Percentiles rank a stretch among this genome's conserved stretches.
phyloP scores from a whole-genome alignment of 2,888 invertebrate species.

The Oscheius sp. region DNA sequence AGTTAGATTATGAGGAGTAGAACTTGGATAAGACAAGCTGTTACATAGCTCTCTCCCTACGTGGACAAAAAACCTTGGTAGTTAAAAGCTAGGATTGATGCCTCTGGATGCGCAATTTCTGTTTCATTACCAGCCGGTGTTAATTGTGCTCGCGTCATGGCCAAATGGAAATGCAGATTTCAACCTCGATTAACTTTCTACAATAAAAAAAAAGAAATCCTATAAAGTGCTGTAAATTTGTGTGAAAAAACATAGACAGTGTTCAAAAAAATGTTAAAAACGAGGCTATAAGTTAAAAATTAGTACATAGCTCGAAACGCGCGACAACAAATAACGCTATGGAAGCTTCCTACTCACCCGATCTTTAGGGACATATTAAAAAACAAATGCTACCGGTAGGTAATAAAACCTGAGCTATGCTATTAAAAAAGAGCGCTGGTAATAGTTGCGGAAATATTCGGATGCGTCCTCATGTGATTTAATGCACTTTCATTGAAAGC shows the following conservation, averaged over 20 bases:
- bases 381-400: slow-evolving; percentile 20
- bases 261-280: too few relatives aligned
- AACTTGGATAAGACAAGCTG: too few relatives aligned
- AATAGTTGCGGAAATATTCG: slow-evolving; percentile 26
- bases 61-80: too few relatives aligned
- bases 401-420: background rate
- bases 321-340: slow-evolving; percentile 34
- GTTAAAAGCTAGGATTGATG: too few relatives aligned
- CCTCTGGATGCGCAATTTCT: slow-evolving; percentile 20
- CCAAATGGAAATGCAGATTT: slow-evolving; percentile 10
- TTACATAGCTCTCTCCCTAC: too few relatives aligned
- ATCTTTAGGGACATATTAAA: slow-evolving; percentile 30
- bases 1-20: background rate
- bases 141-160: slow-evolving; percentile 30
- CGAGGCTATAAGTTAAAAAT: too few relatives aligned
- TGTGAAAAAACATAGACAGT: too few relatives aligned
- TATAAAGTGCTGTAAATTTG: background rate
- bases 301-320: slow-evolving; percentile 20
- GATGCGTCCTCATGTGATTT: slow-evolving; percentile 36
- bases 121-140: slow-evolving; percentile 31
- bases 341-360: slow-evolving; percentile 36
- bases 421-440: background rate
- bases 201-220: background rate
- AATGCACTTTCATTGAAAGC: slow-evolving; percentile 35
- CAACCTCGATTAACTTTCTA: too few relatives aligned